These are phyloP conservation scores for Belgica antarctica DNA, from an alignment of 2,888 invertebrate species.

Conservation along the genomic window DNA sequence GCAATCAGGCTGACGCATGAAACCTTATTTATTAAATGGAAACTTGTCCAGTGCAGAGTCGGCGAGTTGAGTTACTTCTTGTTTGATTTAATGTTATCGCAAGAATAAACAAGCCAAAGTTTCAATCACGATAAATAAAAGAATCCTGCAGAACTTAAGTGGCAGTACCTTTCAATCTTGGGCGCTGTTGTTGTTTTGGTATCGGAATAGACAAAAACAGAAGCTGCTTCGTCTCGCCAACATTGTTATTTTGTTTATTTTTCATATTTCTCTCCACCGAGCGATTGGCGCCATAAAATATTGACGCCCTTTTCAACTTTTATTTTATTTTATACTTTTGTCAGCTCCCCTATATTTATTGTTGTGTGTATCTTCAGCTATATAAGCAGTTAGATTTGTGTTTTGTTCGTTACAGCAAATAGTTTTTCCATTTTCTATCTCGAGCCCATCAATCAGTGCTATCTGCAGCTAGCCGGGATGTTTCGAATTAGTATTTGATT, in stretches of 20 bases:
- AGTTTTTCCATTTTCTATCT: not conserved
- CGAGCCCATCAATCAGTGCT: too few relatives aligned
- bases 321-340: too few relatives aligned
- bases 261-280: constrained; percentile 29
- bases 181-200: not conserved
- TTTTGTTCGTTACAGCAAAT: not conserved
- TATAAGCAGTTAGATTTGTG: constrained; percentile 7
- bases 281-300: constrained; percentile 41
- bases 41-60: too few relatives aligned
- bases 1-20: not conserved
- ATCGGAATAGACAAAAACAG: not conserved
- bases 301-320: constrained; percentile 36
- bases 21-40: not conserved
- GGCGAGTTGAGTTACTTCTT: not conserved
- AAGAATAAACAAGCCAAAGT: constrained; percentile 23
- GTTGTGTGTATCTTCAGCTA: not conserved
- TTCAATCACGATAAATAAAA: constrained; percentile 13
- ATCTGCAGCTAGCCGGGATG: too few relatives aligned
- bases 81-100: not conserved
- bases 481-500: too few relatives aligned
- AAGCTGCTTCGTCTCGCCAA: constrained; percentile 38
- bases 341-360: too few relatives aligned
- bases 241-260: constrained; percentile 39
- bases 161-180: constrained; percentile 18
- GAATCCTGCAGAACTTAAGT: constrained; percentile 11